Conservation (phyloP, 2,888 invertebrate genomes). For the Ophonus ardosiacus region DNA sequence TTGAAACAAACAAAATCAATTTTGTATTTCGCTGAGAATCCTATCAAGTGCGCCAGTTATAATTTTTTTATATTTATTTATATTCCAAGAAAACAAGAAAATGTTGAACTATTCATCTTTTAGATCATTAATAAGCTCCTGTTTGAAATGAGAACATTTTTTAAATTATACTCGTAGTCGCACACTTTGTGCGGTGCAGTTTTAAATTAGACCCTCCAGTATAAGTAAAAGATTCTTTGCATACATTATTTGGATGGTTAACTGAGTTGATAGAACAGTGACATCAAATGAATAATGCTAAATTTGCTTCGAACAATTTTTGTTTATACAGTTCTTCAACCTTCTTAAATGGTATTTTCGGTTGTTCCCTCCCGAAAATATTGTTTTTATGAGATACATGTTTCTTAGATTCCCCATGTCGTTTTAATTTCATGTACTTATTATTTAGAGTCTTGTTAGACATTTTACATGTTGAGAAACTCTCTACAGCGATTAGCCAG, state of each 20-base stretch:
- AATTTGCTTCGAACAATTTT: constrained; percentile 42
- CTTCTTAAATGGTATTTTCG: constrained; percentile 44
- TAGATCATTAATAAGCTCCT: constrained; percentile 62
- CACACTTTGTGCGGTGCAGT: constrained; percentile 67
- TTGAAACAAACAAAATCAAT: too few relatives aligned
- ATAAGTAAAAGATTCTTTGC: constrained; percentile 64
- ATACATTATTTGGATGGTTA: constrained; percentile 60
- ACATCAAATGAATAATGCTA: constrained; percentile 58
- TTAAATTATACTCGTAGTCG: constrained; percentile 64
- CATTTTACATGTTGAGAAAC: constrained; percentile 56
- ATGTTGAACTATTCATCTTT: too few relatives aligned
- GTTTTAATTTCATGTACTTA: constrained; percentile 54
- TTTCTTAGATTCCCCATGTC: constrained; percentile 52
- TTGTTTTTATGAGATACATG: constrained; percentile 35
- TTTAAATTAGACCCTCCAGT: constrained; percentile 51
- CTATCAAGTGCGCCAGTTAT: too few relatives aligned
- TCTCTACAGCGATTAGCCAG: constrained; percentile 42
- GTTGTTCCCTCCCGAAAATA: constrained; percentile 16
- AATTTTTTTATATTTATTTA: too few relatives aligned
- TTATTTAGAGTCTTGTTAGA: constrained; percentile 25
- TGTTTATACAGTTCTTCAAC: constrained; percentile 11
- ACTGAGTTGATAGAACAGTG: constrained; percentile 51
- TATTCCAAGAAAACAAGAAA: too few relatives aligned
- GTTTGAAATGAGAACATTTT: constrained; percentile 64
- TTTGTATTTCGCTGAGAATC: too few relatives aligned